Evolutionary conservation across 2,113 vertebrate species (phyloP).

Genomic region (Alouatta palliata): DNA sequence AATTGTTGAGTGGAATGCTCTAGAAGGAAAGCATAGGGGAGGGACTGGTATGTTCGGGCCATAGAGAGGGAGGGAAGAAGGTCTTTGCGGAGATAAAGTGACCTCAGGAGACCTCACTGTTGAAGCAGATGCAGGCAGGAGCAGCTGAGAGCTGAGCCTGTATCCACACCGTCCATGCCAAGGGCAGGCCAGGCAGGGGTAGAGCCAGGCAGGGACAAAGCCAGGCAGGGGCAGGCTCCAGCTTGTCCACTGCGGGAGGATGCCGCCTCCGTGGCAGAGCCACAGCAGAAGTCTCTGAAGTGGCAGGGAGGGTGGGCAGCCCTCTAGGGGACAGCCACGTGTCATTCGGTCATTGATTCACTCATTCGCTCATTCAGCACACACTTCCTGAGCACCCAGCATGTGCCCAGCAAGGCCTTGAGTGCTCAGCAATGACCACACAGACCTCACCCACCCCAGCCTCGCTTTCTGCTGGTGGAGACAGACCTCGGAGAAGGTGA

Average conservation of each 20-base stretch:
- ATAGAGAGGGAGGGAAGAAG: too few species aligned
- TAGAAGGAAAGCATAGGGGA: neutral
- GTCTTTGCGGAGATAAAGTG: neutral
- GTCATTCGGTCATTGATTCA: neutral
- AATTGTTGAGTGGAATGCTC: neutral
- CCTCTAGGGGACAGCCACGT: neutral
- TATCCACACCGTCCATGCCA: too few species aligned
- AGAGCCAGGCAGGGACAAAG: too few species aligned
- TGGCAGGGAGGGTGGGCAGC: neutral
- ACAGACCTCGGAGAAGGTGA: neutral
- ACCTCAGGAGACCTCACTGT: too few species aligned
- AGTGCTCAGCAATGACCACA: neutral
- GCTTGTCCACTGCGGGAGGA: neutral
- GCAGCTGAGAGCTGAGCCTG: too few species aligned
- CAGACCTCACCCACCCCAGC: neutral
- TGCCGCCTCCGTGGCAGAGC: accelerated
- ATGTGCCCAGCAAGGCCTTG: neutral
- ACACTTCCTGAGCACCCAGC: neutral
- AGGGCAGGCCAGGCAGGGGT: too few species aligned
- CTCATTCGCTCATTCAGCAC: neutral
- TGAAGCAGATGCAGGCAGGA: neutral
- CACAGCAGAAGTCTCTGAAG: neutral
- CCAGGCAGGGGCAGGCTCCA: neutral
- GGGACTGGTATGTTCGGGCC: neutral
- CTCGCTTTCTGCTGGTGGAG: neutral